phyloP scores from a whole-genome alignment of 1,140 invertebrate genomes.

The Caerostris darwini region DNA sequence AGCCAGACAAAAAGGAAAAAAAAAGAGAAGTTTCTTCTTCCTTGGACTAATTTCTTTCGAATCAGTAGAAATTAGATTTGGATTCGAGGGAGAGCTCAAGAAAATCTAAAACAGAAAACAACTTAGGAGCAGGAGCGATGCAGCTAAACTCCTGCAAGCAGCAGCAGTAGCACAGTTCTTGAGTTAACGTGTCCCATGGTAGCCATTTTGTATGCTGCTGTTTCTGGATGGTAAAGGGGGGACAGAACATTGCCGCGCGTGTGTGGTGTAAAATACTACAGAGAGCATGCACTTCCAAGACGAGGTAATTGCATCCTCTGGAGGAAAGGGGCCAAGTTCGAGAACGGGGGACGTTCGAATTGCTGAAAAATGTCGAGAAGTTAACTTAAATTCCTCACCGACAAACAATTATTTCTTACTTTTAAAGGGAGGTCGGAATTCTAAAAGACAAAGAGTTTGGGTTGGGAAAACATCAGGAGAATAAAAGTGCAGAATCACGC shows the following conservation, averaged over 20 bases:
- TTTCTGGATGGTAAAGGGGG: background rate
- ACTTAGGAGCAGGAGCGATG: conserved; percentile 32
- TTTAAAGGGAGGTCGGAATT: background rate
- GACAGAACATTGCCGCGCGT: background rate
- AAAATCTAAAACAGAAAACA: conserved; percentile 53
- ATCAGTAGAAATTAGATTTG: conserved; percentile 75
- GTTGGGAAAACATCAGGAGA: background rate
- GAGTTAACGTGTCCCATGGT: conserved; percentile 70
- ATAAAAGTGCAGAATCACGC: background rate
- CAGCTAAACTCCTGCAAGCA: conserved; percentile 39
- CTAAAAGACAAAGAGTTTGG: background rate
- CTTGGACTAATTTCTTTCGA: conserved; percentile 73
- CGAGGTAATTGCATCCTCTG: conserved; percentile 37
- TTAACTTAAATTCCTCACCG: conserved; percentile 43
- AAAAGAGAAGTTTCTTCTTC: conserved; percentile 3
- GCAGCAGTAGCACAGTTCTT: background rate
- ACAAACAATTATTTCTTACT: conserved; percentile 42
- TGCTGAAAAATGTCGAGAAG: conserved; percentile 26
- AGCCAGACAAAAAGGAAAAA: conserved; percentile 46
- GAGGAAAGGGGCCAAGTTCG: conserved; percentile 7
- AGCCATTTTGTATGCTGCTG: conserved; percentile 56
- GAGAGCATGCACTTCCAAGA: background rate
- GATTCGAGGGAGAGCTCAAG: conserved; percentile 37
- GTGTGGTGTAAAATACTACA: conserved; percentile 4
- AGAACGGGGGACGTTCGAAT: background rate